Conservation (phyloP, 2,888 invertebrate species). For the Lithophane leautieri region DNA sequence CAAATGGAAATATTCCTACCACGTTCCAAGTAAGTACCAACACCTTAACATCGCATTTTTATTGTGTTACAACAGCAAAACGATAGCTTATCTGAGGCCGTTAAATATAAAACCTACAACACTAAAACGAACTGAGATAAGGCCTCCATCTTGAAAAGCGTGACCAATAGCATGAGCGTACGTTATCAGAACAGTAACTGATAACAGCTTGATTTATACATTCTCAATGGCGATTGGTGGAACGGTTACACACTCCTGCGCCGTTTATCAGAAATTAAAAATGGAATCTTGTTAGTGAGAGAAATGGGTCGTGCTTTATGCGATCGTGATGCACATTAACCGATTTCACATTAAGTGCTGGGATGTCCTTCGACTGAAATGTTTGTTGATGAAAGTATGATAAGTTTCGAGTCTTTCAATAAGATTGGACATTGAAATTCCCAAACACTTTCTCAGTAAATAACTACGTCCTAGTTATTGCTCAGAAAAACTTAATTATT, state of each 20-base stretch:
- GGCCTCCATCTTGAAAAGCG: conserved; percentile 85
- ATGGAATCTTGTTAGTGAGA: conserved; percentile 78
- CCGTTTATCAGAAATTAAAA: conserved; percentile 81
- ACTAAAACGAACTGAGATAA: conserved; percentile 83
- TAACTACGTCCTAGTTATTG: background rate
- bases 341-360: conserved; percentile 41
- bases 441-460: too few relatives aligned
- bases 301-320: conserved; percentile 80
- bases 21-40: conserved; percentile 12
- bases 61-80: conserved; percentile 67
- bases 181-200: conserved; percentile 83
- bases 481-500: background rate
- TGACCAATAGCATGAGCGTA: conserved; percentile 83
- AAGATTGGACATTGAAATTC: background rate
- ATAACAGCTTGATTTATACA: conserved; percentile 87
- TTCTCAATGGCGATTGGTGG: conserved; percentile 82
- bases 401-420: background rate
- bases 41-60: conserved; percentile 52
- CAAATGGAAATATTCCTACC: conserved; percentile 11
- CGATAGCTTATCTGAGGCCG: conserved; percentile 79
- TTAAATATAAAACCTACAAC: conserved; percentile 79
- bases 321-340: conserved; percentile 58
- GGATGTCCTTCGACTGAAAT: conserved; percentile 35
- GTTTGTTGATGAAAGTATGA: background rate
- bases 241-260: conserved; percentile 67